Base-by-base conservation (phyloP, 2,888 invertebrate genomes). In the Macropis europaea region DNA sequence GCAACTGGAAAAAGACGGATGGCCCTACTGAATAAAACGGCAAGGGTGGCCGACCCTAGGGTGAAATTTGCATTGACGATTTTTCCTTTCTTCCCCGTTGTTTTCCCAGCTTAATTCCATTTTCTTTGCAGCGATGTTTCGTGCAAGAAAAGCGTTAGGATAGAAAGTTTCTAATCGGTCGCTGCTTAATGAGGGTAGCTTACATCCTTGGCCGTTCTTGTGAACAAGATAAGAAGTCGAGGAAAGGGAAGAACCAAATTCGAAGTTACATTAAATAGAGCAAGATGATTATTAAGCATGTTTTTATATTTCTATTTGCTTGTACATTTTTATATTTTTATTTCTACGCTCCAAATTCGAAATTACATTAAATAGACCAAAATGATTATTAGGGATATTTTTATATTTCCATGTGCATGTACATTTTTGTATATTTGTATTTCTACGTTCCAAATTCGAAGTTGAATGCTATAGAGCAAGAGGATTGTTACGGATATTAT, bases 31-130 rank as follows among this genome's bases (percentile, higher is more conserved):
- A 74, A 76, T 77, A 80, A 80, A 73, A 22, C 32, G 40, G 36
- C 17, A 32, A 17, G 59, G 59, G 24, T 43, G 28, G 19, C 32
- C 38, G 62, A 42, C 64, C 63, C 68, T 47, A 36, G 72, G 56
- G 72, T 62, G 30, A 76, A 79, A 79, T 77, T 79, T 79, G 76
- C 73, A 79, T 76, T 54, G 40, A 13, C 66, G 45, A 79, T 60
- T 53, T 47, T 34, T 13, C 43, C 24, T 9, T 24, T 11, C 45
- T 38, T 32, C 28, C 0, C 15, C 22, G 45, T 30, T 40, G 56
- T 42, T 47, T 56, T 61, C 53, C 59, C 63, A 53, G n/a, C 47
- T 60, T 42, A 61, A 67, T 60, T 48, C 62, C n/a, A 48, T 73
- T 61, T 67, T 53, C 26, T 50, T 52, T 28, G 17, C 47, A 11